These are phyloP conservation scores for Subacronicta megacephala DNA, from an alignment of 2,888 invertebrate species.

Conservation along the genomic window DNA sequence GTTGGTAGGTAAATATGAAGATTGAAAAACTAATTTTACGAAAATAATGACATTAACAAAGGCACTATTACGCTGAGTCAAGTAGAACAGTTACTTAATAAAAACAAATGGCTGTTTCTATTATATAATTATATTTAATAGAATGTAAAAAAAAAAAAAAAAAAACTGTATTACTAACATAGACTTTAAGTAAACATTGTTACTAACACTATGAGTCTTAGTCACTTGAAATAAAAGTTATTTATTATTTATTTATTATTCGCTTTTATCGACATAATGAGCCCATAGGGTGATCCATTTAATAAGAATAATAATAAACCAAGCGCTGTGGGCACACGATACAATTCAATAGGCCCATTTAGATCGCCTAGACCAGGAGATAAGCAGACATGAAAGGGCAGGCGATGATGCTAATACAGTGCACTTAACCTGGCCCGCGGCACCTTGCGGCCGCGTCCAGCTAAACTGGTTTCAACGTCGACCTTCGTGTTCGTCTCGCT, in stretches of 20 bases:
- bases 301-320: conserved; percentile 41
- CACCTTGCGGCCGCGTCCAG: conserved; percentile 84
- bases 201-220: too few species aligned
- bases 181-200: too few species aligned
- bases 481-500: conserved; percentile 81
- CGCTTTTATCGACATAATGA: too few species aligned
- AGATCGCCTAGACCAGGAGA: conserved; percentile 81
- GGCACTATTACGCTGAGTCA: too few species aligned
- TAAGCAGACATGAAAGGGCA: conserved; percentile 87
- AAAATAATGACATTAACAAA: too few species aligned
- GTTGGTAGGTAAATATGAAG: too few species aligned
- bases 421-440: conserved; percentile 85
- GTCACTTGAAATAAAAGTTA: too few species aligned
- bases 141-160: too few species aligned
- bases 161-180: too few species aligned
- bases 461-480: conserved; percentile 84
- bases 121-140: too few species aligned
- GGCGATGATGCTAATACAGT: conserved; percentile 86
- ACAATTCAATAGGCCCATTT: conserved; percentile 84
- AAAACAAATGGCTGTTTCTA: conserved; percentile 11
- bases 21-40: too few species aligned
- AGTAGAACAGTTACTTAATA: background rate
- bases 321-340: conserved; percentile 46
- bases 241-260: too few species aligned
- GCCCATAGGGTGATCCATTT: conserved; percentile 2